Evolutionary conservation across 1,140 invertebrate genomes (phyloP).

Genomic region (Trichomalopsis sarcophagae): DNA sequence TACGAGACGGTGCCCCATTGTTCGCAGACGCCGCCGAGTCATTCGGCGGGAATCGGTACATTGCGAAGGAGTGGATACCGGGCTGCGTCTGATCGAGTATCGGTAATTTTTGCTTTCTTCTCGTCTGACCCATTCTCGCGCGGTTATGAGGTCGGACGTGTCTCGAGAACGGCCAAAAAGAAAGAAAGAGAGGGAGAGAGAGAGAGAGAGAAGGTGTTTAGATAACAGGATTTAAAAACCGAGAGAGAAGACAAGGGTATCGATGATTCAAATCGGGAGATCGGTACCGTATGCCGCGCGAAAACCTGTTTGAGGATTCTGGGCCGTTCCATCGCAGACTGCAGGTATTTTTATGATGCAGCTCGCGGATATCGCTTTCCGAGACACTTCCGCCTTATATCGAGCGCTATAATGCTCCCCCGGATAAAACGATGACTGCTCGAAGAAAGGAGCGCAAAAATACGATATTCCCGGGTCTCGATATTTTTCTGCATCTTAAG

Average conservation of each 20-base stretch:
- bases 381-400: slow-evolving; percentile 8
- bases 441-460: background rate
- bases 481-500: background rate
- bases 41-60: background rate
- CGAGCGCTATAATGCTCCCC: background rate
- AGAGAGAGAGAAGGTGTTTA: background rate
- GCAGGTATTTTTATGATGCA: slow-evolving; percentile 5
- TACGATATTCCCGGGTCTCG: background rate
- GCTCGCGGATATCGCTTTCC: slow-evolving; percentile 12
- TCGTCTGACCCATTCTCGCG: no score
- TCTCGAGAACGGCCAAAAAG: background rate
- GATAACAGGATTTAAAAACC: background rate
- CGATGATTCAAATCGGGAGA: slow-evolving; percentile 37
- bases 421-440: background rate
- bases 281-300: slow-evolving; percentile 20
- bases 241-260: background rate
- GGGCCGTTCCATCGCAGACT: slow-evolving; percentile 14
- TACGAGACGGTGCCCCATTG: background rate
- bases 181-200: no score
- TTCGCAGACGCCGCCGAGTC: slow-evolving; percentile 13
- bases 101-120: slow-evolving; percentile 5
- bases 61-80: background rate
- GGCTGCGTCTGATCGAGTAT: background rate
- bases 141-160: no score
- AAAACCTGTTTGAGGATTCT: slow-evolving; percentile 38